Conservation (phyloP, 2,888 invertebrate species). For the Ecdyonurus torrentis region DNA sequence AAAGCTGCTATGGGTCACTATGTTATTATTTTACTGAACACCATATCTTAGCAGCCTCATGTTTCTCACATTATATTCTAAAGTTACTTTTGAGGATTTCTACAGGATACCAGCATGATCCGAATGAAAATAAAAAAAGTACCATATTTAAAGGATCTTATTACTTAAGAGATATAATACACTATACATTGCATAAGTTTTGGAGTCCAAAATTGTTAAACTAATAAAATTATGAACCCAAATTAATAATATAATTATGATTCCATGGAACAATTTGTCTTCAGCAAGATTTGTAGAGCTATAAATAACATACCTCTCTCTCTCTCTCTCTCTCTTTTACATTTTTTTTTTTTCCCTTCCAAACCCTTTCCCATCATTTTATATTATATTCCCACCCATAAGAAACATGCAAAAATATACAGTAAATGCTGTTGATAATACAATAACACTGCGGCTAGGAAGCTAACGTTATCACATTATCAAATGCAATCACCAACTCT, state of each 20-base stretch:
- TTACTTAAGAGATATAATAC: neutral
- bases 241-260: no score
- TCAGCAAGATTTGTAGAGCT: neutral
- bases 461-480: neutral
- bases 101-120: no score
- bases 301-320: no score
- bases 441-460: neutral
- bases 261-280: neutral
- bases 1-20: no score
- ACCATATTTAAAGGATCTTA: neutral
- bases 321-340: no score
- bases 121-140: neutral
- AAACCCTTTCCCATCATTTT: neutral
- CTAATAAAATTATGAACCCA: neutral
- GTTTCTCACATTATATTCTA: no score
- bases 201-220: neutral
- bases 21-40: no score
- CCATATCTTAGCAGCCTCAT: no score
- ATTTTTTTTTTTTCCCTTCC: neutral
- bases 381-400: neutral
- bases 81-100: no score
- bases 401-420: neutral
- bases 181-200: neutral
- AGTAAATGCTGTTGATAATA: neutral
- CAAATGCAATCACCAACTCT: neutral